Conservation (phyloP, 2,113 vertebrate species). For the Mirounga angustirostris region DNA sequence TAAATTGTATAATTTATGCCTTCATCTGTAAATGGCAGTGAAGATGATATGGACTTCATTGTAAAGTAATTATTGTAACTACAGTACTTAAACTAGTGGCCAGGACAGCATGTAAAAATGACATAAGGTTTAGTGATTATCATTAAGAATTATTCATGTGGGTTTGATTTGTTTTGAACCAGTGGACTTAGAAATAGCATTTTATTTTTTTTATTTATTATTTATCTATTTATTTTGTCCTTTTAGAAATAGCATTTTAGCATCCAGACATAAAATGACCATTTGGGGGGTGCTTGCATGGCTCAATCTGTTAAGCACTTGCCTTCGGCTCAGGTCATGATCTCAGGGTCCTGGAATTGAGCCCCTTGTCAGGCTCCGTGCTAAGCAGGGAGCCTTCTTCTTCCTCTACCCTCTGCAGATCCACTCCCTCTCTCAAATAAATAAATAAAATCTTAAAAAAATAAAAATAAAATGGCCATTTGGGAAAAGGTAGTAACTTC, state of each 20-base stretch:
- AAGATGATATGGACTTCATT: neutral
- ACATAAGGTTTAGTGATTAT: neutral
- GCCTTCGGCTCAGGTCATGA: neutral
- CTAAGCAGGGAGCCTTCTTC: neutral
- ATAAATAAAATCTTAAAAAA: neutral
- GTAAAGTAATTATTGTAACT: neutral
- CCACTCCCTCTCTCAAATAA: neutral
- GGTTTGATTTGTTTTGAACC: neutral
- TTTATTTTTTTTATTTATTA: neutral
- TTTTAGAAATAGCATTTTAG: constrained; percentile 28
- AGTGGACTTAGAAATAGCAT: neutral
- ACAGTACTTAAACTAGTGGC: neutral
- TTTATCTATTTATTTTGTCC: neutral
- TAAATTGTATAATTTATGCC: neutral
- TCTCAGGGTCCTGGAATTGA: neutral
- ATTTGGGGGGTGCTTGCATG: neutral
- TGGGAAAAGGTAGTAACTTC: neutral
- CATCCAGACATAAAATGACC: neutral
- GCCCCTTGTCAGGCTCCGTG: neutral
- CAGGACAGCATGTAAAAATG: neutral
- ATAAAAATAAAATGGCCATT: neutral
- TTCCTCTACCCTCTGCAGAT: neutral
- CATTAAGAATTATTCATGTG: neutral
- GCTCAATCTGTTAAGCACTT: neutral
- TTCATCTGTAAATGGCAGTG: neutral